Percentiles rank a stretch among this genome's conserved stretches.
Evolutionary conservation across 2,888 invertebrate genomes (phyloP).

Genomic region (Athalia circularis): DNA sequence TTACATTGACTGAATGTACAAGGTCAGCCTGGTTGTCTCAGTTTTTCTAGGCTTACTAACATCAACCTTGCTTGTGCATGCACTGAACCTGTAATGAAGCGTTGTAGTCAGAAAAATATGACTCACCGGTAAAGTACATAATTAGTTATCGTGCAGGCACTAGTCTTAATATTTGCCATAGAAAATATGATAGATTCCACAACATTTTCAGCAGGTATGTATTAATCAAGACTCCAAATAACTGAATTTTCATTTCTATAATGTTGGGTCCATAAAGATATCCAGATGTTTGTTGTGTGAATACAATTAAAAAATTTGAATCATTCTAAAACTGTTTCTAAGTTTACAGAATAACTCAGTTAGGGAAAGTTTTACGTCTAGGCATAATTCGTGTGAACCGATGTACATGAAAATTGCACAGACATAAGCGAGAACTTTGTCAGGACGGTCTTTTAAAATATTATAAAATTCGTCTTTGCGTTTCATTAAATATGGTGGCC

Average conservation of each 20-base stretch:
- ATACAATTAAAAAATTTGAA: neutral
- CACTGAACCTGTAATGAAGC: constrained; percentile 23
- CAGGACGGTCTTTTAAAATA: neutral
- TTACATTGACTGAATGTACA: constrained; percentile 32
- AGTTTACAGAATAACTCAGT: neutral
- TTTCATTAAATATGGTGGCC: constrained; percentile 3
- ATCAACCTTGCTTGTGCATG: constrained; percentile 41
- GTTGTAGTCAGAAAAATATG: constrained; percentile 25
- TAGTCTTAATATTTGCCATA: constrained; percentile 32
- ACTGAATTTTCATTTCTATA: constrained; percentile 44
- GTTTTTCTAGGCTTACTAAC: constrained; percentile 41
- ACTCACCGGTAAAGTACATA: constrained; percentile 16
- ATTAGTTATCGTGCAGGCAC: constrained; percentile 31
- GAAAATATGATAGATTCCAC: constrained; percentile 24
- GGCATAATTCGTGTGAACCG: neutral
- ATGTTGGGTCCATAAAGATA: constrained; percentile 11
- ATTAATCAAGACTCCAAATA: constrained; percentile 58
- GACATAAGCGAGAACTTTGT: constrained; percentile 9
- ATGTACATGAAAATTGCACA: constrained; percentile 21
- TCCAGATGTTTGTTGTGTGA: neutral
- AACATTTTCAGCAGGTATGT: constrained; percentile 54
- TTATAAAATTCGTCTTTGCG: constrained; percentile 6
- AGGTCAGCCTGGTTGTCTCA: constrained; percentile 38
- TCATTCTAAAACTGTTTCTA: neutral
- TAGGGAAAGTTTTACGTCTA: neutral